Evolutionary conservation across 2,888 invertebrate genomes (phyloP), one percentile per base, ranked within the genome.

Genomic region (Entomobrya proxima): DNA sequence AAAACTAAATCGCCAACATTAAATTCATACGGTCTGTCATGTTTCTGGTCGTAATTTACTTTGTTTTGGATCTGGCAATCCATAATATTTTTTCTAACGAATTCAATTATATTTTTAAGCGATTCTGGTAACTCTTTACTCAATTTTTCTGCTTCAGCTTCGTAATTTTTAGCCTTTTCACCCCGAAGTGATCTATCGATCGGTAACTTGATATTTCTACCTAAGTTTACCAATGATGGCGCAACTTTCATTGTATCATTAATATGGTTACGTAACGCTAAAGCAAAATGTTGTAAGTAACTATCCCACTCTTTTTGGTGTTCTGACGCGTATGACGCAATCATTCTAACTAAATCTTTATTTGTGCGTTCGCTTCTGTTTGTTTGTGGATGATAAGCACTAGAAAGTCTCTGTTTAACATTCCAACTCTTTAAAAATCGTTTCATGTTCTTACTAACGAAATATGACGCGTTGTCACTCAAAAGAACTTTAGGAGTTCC

Each of bases 381-480:
- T 21, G 24, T 15, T 69, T 69, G 44, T 2, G 69, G 69, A 24
- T 69, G 37, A 18, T 69, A 44, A 1, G 69, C 69, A n/a, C 69
- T 69, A 4, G 83, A 82, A 7, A 61, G 52, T 5, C 32, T 44
- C 2, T 88, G 79, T 2, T 80, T 78, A 32, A 87, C 50, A 27
- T 77, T 37, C 69, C 75, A 82, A 1, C 24, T n/a, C 27, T 69
- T 58, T 27, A 80, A 77, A 11, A 90, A 24, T 27, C 74, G 58
- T 24, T 52, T 55, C 18, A 87, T 52, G 0, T 83, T 21, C 13
- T 69, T 35, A 7, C 80, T 27, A 2, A 30, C 52, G 72, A 90
- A 90, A 55, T 89, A 78, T 0, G 77, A 55, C n/a, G 1, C 90
- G 35, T 87, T 88, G 13, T 86, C 82, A 2, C 52, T 32, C 1